These are phyloP conservation scores for Thunnus albacares DNA, from an alignment of 2,797 vertebrate species.

Conservation along the genomic window DNA sequence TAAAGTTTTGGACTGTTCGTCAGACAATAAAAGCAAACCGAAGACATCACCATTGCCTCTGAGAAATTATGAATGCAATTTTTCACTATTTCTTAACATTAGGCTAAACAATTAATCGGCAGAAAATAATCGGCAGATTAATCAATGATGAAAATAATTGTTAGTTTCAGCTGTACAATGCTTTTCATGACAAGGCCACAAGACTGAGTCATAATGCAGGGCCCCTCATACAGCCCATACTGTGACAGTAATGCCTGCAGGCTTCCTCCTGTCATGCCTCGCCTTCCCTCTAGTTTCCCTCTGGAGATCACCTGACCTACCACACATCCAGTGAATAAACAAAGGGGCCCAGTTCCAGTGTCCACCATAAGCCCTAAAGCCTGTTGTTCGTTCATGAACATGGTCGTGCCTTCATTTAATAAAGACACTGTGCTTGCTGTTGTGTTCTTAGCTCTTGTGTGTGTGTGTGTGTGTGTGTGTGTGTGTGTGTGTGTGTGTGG, in stretches of 20 bases:
- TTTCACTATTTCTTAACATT: no score
- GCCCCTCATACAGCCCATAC: not conserved
- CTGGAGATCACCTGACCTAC: constrained; percentile 7
- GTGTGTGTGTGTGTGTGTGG: not conserved
- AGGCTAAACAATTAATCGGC: no score
- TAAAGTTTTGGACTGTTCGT: no score
- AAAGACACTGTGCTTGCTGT: not conserved
- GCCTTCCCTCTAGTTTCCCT: not conserved
- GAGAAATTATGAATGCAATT: no score
- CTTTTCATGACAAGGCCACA: not conserved
- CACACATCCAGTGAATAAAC: not conserved
- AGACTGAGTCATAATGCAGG: not conserved
- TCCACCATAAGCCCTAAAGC: not conserved
- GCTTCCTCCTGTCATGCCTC: not conserved
- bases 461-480: no score
- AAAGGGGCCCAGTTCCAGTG: constrained; percentile 20
- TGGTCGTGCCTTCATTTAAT: not conserved
- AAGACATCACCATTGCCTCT: no score
- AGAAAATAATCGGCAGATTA: no score
- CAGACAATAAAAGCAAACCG: no score
- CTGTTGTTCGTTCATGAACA: not conserved
- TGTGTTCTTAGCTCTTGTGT: not conserved
- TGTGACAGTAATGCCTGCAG: not conserved
- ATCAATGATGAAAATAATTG: no score
- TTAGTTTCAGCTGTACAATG: no score